Base-by-base conservation (phyloP, 2,113 vertebrate genomes). In the Acanthisitta chloris region DNA sequence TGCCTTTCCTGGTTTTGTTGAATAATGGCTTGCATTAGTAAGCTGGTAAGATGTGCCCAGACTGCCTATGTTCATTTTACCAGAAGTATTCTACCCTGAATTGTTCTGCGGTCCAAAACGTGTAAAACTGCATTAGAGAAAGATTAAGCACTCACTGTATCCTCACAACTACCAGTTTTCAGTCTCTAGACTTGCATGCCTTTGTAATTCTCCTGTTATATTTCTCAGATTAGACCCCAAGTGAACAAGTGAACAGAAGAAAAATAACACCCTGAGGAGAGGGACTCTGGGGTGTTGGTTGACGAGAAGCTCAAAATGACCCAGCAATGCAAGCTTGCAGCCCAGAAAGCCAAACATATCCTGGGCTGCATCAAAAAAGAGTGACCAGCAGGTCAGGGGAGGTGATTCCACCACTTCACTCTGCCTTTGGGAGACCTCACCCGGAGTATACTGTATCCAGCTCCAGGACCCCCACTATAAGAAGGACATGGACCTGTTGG, bases 381-480 rank as follows among this genome's bases (percentile, higher is more conserved):
- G 7, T 15, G 26, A 17, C 7, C 52, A 40, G 61, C 45, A 59
- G 10, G 1, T 43, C n/a, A 36, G 51, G 31, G 23, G 4, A 81
- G 16, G 19, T 74, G 33, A 17, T 28, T 45, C 33, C 67, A 45
- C 52, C 52, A 28, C 33, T 28, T 51, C 43, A 0, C 23, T 23
- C 54, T 42, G 48, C 7, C 45, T 26, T 48, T 0, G 0, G 25
- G n/a, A 74, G n/a, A 74, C 6, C 54, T 11, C 28, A 21, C 24
- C 33, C 17, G 38, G 28, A 67, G 33, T 45, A n/a, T n/a, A 34
- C 40, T 82, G 62, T 25, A 18, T 6, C 40, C 70, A 54, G 6
- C 25, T 36, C 46, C 46, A 54, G 70, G 17, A 52, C 9, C 8
- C 29, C 25, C n/a, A 18, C 0, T 3, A 12, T 1, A 54, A 31